Conservation (phyloP, 2,888 invertebrate species). For the Heliconius ismenius region DNA sequence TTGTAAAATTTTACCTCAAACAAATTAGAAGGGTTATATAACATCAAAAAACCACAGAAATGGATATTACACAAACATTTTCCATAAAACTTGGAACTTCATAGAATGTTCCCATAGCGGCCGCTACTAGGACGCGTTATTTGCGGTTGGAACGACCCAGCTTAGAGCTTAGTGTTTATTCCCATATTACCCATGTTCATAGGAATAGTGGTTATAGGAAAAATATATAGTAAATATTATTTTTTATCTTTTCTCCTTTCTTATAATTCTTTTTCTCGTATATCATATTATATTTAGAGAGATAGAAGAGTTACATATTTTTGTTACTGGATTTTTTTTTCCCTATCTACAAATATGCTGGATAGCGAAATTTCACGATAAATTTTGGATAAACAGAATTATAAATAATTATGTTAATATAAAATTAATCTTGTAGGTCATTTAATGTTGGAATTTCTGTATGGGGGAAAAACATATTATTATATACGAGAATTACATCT, state of each 20-base stretch:
- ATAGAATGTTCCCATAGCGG: constrained; percentile 37
- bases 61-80: constrained; percentile 22
- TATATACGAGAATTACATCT: too few species aligned
- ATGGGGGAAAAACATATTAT: too few species aligned
- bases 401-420: too few species aligned
- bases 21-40: background rate
- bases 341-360: too few species aligned
- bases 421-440: too few species aligned
- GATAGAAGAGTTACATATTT: background rate
- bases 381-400: too few species aligned
- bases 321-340: background rate
- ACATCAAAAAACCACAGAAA: constrained; percentile 26
- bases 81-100: constrained; percentile 28
- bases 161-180: constrained; percentile 33
- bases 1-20: background rate
- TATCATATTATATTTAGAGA: background rate
- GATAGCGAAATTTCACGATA: too few species aligned
- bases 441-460: too few species aligned
- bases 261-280: background rate
- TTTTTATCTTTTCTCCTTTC: background rate
- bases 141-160: constrained; percentile 34
- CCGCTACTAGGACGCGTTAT: constrained; percentile 32
- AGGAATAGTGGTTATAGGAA: background rate
- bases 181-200: constrained; percentile 14
- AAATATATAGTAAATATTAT: constrained; percentile 1